Evolutionary conservation across 2,888 invertebrate genomes (phyloP), one percentile per base, ranked within the genome.

Genomic region (Leptura quadrifasciata): DNA sequence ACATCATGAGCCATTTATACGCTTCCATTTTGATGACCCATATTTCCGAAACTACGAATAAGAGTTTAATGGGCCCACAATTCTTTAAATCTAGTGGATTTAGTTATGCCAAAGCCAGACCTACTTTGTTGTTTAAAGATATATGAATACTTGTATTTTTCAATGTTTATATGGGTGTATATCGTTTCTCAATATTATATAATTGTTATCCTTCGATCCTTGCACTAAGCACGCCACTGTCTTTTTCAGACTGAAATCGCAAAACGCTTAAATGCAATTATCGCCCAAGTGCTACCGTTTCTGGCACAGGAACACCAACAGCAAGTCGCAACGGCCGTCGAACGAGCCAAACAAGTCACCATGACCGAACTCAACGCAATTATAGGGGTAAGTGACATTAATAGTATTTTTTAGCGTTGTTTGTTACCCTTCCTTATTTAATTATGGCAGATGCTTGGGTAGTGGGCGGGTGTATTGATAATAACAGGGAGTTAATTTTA

Each of bases 341-440:
- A 98, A 89, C 91, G 97, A 86, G 97, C 97, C 86, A 98, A 98
- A 90, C 96, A 97, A 91, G 96, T 98, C 88, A 97, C 96, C 86
- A 97, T 97, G 96, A 95, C 96, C 79, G 97, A 98, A 90, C 92
- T 97, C 82, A 97, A 97, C 90, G 95, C 96, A 84, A 96, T 97
- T 87, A 96, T 97, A 88, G 97, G 97, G 93, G 97, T 97, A 91
- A 94, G 95, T 91, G 75, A 75, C 72, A 69, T 83, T 84, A 78
- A 76, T 79, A 75, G 24, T 24, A 24, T 27, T 21, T 68, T 24
- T 27, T 10, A 21, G 67, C 35, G 61, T 18, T 57, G 54, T 75
- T 24, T 61, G 47, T 58, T 65, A 52, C 70, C 17, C 18, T 58
- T 27, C 52, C 20, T 47, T 52, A 61, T 58, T 70, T 27, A 58